phyloP scores from a whole-genome alignment of 1,140 invertebrate species.

The Drosophila virilis region DNA sequence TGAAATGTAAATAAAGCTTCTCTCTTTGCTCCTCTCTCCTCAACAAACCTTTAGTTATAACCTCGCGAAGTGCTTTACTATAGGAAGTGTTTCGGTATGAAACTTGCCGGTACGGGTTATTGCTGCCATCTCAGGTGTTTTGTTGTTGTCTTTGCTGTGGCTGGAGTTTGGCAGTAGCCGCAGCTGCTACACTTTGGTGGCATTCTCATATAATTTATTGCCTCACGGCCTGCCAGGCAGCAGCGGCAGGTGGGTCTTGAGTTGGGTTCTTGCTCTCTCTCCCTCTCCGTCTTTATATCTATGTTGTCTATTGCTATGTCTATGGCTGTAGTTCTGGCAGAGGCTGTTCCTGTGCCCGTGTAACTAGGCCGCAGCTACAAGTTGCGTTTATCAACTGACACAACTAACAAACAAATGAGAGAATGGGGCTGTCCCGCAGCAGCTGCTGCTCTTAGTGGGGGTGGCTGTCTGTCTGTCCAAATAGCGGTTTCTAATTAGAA shows the following conservation, averaged over 20 bases:
- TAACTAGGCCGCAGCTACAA: constrained; percentile 67
- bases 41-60: constrained; percentile 11
- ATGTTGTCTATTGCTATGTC: constrained; percentile 15
- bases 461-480: constrained; percentile 56
- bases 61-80: constrained; percentile 22
- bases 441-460: neutral
- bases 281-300: neutral
- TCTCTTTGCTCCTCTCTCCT: neutral
- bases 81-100: constrained; percentile 38
- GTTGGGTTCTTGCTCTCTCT: constrained; percentile 19
- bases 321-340: constrained; percentile 21
- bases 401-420: constrained; percentile 61
- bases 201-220: constrained; percentile 81
- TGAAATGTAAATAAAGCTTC: constrained; percentile 49
- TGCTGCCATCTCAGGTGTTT: constrained; percentile 44
- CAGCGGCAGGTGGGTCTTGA: constrained; percentile 38
- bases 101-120: constrained; percentile 34
- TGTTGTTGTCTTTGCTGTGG: constrained; percentile 31
- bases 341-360: constrained; percentile 25
- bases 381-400: constrained; percentile 78
- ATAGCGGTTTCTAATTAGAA: constrained; percentile 69
- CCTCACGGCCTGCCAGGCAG: constrained; percentile 51
- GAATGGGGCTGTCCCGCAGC: neutral
- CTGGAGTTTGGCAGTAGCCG: constrained; percentile 58
- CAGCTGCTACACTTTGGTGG: constrained; percentile 80